phyloP scores from a whole-genome alignment of 2,888 invertebrate genomes.

The Xylota sylvarum region DNA sequence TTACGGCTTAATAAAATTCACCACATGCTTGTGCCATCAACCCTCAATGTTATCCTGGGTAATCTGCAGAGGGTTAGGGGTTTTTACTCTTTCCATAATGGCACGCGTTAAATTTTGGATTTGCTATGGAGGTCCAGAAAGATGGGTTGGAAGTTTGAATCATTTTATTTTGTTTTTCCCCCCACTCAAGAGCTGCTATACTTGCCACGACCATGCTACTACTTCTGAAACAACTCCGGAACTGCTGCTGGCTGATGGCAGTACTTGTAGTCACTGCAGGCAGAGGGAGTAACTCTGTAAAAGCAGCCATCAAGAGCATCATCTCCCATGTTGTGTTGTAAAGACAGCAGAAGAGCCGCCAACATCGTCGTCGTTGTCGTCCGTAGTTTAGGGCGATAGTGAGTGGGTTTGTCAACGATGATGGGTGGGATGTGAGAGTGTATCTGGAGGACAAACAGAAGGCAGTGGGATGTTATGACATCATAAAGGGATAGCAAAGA shows the following conservation, averaged over 20 bases:
- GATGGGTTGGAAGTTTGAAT: constrained; percentile 29
- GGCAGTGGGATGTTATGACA: constrained; percentile 68
- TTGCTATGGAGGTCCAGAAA: constrained; percentile 65
- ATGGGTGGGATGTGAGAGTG: constrained; percentile 19
- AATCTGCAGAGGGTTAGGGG: constrained; percentile 66
- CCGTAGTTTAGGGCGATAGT: constrained; percentile 47
- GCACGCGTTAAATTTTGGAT: constrained; percentile 68
- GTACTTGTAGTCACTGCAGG: constrained; percentile 48
- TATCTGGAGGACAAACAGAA: constrained; percentile 61
- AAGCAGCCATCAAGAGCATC: constrained; percentile 77
- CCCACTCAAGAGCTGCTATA: constrained; percentile 39
- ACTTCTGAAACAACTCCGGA: constrained; percentile 68
- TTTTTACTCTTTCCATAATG: constrained; percentile 36
- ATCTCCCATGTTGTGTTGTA: constrained; percentile 71
- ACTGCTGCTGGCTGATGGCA: constrained; percentile 41
- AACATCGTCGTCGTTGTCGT: constrained; percentile 24
- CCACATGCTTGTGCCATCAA: constrained; percentile 70
- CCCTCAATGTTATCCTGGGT: constrained; percentile 69
- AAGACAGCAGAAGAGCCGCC: constrained; percentile 48
- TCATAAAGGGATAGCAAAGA: constrained; percentile 61
- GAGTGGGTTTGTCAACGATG: constrained; percentile 64
- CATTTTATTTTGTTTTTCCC: constrained; percentile 16
- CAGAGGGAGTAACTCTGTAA: constrained; percentile 2
- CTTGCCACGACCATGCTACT: constrained; percentile 54
- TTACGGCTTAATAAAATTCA: constrained; percentile 77